Evolutionary conservation across 2,888 invertebrate genomes (phyloP).

Genomic region (Synergus gifuensis): DNA sequence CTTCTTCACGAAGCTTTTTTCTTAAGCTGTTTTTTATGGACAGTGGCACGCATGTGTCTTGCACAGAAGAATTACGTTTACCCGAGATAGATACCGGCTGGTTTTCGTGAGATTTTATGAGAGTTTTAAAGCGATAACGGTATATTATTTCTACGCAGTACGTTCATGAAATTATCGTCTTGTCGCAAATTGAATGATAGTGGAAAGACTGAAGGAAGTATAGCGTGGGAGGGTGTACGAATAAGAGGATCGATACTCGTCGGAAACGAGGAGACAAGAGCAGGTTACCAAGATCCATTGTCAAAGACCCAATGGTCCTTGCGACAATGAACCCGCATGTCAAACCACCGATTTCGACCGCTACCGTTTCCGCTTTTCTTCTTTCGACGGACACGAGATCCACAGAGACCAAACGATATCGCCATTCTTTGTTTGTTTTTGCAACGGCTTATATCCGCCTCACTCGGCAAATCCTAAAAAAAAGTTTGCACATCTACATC

Average conservation of each 20-base stretch:
- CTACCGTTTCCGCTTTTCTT: slow-evolving; percentile 54
- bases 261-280: slow-evolving; percentile 59
- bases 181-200: slow-evolving; percentile 46
- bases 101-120: slow-evolving; percentile 51
- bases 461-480: slow-evolving; percentile 4
- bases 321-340: slow-evolving; percentile 72
- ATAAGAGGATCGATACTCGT: slow-evolving; percentile 62
- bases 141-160: slow-evolving; percentile 56
- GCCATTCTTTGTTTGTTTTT: slow-evolving; percentile 46
- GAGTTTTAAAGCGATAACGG: slow-evolving; percentile 59
- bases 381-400: slow-evolving; percentile 49
- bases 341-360: slow-evolving; percentile 65
- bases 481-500: not conserved
- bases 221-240: slow-evolving; percentile 21
- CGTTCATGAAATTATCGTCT: slow-evolving; percentile 40
- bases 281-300: slow-evolving; percentile 61
- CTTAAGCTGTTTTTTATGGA: not conserved
- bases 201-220: slow-evolving; percentile 40
- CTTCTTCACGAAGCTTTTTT: not conserved
- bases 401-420: slow-evolving; percentile 38
- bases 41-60: slow-evolving; percentile 3
- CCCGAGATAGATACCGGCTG: slow-evolving; percentile 44
- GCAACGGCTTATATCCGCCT: slow-evolving; percentile 45
- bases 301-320: slow-evolving; percentile 64
- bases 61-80: slow-evolving; percentile 44